Percentiles rank a stretch among this genome's conserved stretches.
These are phyloP conservation scores for Chalcosyrphus nemorum DNA, from an alignment of 2,888 invertebrate species.

Conservation along the genomic window DNA sequence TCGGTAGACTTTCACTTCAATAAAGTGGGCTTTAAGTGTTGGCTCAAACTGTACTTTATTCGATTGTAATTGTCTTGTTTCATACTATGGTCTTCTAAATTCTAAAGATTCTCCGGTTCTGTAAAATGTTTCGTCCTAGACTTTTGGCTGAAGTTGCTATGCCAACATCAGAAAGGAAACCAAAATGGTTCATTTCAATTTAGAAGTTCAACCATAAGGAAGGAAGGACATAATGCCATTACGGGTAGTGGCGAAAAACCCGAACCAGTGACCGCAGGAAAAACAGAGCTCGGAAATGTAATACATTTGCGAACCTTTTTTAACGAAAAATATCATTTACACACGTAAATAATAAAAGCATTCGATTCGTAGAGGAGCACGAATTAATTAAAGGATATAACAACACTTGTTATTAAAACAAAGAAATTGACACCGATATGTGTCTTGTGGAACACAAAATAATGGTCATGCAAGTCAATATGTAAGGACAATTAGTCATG, in stretches of 20 bases:
- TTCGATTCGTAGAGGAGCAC: not conserved
- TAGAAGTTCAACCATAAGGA: not conserved
- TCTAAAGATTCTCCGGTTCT: no score
- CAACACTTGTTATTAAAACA: not conserved
- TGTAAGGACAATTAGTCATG: slow-evolving; percentile 86
- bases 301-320: slow-evolving; percentile 29
- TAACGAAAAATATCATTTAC: slow-evolving; percentile 46
- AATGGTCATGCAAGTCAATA: not conserved
- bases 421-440: slow-evolving; percentile 7
- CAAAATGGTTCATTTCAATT: not conserved
- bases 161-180: not conserved
- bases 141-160: no score
- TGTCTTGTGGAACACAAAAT: no score
- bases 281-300: not conserved
- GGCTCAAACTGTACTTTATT: no score
- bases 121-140: no score
- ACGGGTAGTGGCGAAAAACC: not conserved
- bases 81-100: no score
- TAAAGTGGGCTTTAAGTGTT: no score
- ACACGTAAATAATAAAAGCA: not conserved
- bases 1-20: no score
- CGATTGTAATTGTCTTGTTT: no score
- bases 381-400: slow-evolving; percentile 18
- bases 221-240: no score
- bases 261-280: not conserved